Evolutionary conservation across 2,888 invertebrate species (phyloP), one percentile per base, ranked within the genome.

Genomic region (Oxycera nigricornis): DNA sequence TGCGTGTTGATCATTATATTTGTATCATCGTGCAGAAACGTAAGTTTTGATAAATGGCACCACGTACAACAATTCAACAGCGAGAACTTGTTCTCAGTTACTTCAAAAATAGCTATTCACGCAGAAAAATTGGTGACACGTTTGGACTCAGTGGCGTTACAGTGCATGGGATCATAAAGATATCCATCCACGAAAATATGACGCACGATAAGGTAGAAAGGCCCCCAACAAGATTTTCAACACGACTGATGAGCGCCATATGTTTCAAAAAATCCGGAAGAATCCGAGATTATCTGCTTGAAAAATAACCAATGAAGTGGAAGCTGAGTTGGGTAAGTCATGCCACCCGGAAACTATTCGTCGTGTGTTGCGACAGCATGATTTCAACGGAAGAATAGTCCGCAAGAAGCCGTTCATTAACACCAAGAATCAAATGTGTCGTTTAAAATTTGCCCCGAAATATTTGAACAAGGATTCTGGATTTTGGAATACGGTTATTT

Each of bases 401-500:
- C 65, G 46, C 24, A 67, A 67, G 65, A 41, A 67, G 6, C 65
- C 41, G 1, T 41, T 41, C 24, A 67, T 67, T 0, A 67, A 1
- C 24, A 2, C 65, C 41, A 41, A 67, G 11, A 67, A 67, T 41
- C 41, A 67, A 1, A 41, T 30, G 24, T 3, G 41, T 0, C 22
- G 46, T 39, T 39, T 67, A 41, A 67, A 67, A 67, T 67, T 67
- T 41, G 41, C 41, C 65, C 7, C 39, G 41, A 1, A 41, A 41
- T 31, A 67, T 67, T 39, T 20, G 14, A 0, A 22, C 2, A 41
- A 67, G 39, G 39, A 67, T 41, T 67, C 41, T 67, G 0, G 14
- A 41, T 41, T 67, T 67, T 67, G 39, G 39, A 24, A 67, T 41
- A 67, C 65, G 1, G 41, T 1, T 24, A 67, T 67, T 41, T 67